These are phyloP conservation scores for Zelostemma sp. DNA, from an alignment of 1,140 invertebrate genomes.

Conservation along the genomic window DNA sequence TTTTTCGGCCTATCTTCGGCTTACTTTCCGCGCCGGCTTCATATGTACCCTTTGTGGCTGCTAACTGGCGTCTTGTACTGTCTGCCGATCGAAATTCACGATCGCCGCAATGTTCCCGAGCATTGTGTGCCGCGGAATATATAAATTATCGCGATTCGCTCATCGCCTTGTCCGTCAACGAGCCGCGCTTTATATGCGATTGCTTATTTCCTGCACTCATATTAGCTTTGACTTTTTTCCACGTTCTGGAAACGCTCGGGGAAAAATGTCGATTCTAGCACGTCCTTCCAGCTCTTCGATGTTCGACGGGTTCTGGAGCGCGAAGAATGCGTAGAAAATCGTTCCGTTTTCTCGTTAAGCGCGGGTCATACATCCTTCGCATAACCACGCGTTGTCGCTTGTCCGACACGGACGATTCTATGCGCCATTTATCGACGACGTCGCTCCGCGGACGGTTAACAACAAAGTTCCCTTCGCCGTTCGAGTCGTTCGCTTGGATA, in stretches of 20 bases:
- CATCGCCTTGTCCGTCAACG: no score
- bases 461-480: constrained; percentile 28
- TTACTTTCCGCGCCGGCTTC: constrained; percentile 12
- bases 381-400: constrained; percentile 19
- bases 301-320: not conserved
- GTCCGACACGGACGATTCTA: constrained; percentile 28
- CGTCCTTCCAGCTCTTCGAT: no score
- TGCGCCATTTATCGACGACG: constrained; percentile 32
- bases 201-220: no score
- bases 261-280: not conserved
- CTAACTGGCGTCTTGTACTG: constrained; percentile 26
- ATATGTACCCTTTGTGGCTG: constrained; percentile 36
- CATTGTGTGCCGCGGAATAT: not conserved
- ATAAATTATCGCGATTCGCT: not conserved
- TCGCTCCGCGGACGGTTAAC: constrained; percentile 25
- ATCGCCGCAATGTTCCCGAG: constrained; percentile 1
- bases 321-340: constrained; percentile 15
- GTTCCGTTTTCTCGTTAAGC: constrained; percentile 21
- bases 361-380: constrained; percentile 2
- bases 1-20: constrained; percentile 34
- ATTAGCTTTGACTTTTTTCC: no score
- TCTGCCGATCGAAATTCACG: constrained; percentile 20
- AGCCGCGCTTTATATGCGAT: no score
- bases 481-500: constrained; percentile 15
- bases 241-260: not conserved